Conservation (phyloP, 2,888 invertebrate genomes). For the Nineta flava region DNA sequence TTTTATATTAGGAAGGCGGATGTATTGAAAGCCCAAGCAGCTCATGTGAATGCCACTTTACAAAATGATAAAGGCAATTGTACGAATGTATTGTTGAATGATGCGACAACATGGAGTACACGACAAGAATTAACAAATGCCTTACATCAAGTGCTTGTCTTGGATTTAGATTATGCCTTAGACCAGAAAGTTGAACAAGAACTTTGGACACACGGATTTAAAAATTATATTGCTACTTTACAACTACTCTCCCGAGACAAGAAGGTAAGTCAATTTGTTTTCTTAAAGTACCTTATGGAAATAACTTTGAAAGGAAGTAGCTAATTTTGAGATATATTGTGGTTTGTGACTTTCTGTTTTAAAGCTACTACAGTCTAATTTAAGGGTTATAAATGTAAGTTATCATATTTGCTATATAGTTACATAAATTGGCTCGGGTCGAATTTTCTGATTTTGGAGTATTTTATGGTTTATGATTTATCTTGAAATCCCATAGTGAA, state of each 20-base stretch:
- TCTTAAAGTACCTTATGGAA: too few species aligned
- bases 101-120: conserved; percentile 26
- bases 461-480: too few species aligned
- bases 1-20: conserved; percentile 50
- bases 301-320: too few species aligned
- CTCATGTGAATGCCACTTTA: conserved; percentile 40
- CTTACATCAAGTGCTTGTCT: conserved; percentile 56
- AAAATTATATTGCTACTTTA: conserved; percentile 66
- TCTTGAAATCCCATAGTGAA: too few species aligned
- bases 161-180: conserved; percentile 72
- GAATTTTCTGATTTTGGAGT: too few species aligned
- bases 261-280: conserved; percentile 34
- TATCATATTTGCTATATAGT: too few species aligned
- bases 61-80: conserved; percentile 1
- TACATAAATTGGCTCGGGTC: too few species aligned
- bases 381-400: too few species aligned
- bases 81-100: conserved; percentile 18
- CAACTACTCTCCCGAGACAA: conserved; percentile 65
- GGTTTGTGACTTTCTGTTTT: too few species aligned
- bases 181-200: conserved; percentile 83
- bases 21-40: conserved; percentile 51
- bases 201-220: conserved; percentile 77
- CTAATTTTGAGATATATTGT: too few species aligned
- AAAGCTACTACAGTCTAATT: too few species aligned
- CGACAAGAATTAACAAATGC: conserved; percentile 36